phyloP scores from a whole-genome alignment of 2,888 invertebrate species.

The Scrobipalpa atriplicella region DNA sequence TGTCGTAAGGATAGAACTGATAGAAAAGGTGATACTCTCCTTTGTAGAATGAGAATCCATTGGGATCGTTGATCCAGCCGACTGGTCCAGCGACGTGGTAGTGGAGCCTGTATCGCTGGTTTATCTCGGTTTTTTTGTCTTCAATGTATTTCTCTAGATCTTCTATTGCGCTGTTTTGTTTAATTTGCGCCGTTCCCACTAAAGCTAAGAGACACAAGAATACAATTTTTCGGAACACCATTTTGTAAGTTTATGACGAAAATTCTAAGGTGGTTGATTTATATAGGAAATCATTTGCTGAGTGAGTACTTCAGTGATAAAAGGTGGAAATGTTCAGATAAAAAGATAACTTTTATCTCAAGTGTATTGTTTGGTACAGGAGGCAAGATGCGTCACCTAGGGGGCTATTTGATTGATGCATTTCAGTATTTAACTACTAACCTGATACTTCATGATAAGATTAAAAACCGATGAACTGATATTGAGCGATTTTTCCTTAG shows the following conservation, averaged over 20 bases:
- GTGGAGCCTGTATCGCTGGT: slow-evolving; percentile 61
- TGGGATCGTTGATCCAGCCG: slow-evolving; percentile 84
- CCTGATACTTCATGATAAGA: no score
- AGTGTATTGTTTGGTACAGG: slow-evolving; percentile 7
- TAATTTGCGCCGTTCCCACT: slow-evolving; percentile 41
- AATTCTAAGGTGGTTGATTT: background rate
- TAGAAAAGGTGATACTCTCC: slow-evolving; percentile 80
- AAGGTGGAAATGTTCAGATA: slow-evolving; percentile 7
- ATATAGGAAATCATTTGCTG: background rate
- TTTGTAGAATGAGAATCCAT: slow-evolving; percentile 77
- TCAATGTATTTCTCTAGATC: slow-evolving; percentile 64
- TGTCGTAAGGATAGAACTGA: slow-evolving; percentile 77
- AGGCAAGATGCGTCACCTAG: background rate
- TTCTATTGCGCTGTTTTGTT: slow-evolving; percentile 45
- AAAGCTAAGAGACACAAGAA: slow-evolving; percentile 43
- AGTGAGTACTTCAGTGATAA: background rate
- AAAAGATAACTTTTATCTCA: background rate
- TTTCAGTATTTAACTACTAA: no score
- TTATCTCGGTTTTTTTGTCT: slow-evolving; percentile 57
- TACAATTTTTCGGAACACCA: slow-evolving; percentile 35
- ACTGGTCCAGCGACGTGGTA: slow-evolving; percentile 72
- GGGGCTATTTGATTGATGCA: background rate
- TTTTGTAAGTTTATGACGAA: slow-evolving; percentile 17
- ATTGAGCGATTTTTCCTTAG: no score
- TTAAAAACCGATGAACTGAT: no score